Conservation (phyloP, 1,140 invertebrate species). For the Chironomus tepperi region DNA sequence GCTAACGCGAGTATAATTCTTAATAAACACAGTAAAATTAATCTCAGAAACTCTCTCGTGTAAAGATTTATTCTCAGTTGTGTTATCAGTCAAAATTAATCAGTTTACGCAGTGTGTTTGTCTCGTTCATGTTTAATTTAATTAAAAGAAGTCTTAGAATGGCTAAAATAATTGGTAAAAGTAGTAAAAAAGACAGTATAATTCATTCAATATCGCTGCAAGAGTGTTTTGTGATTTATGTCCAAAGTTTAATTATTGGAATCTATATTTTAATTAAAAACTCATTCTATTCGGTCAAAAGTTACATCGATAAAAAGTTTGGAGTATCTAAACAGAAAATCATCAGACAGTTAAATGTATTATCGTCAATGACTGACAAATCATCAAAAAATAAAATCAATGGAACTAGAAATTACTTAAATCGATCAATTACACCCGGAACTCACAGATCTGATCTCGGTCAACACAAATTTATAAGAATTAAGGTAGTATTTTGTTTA, state of each 20-base stretch:
- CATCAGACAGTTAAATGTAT: neutral
- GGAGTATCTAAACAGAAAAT: neutral
- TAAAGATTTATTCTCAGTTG: neutral
- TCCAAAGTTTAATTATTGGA: neutral
- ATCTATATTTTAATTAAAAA: neutral
- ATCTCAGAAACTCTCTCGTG: neutral
- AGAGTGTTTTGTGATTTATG: neutral
- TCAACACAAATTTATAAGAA: too few relatives aligned
- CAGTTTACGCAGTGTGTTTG: too few relatives aligned
- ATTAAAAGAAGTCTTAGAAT: neutral
- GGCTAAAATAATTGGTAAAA: neutral
- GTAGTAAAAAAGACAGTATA: neutral
- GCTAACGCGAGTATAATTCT: too few relatives aligned
- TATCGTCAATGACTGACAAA: neutral
- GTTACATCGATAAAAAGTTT: neutral
- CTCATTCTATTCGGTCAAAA: neutral
- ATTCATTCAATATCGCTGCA: neutral
- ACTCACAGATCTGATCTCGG: too few relatives aligned
- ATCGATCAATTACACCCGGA: too few relatives aligned
- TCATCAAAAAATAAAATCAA: too few relatives aligned
- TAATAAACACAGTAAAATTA: neutral
- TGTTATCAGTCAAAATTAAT: too few relatives aligned
- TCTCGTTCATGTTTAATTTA: too few relatives aligned
- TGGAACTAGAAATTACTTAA: too few relatives aligned
- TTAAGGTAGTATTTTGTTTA: too few relatives aligned